Evolutionary conservation across 2,113 vertebrate genomes (phyloP), one percentile per base, ranked within the genome.

Genomic region (Ceuthmochares aereus): DNA sequence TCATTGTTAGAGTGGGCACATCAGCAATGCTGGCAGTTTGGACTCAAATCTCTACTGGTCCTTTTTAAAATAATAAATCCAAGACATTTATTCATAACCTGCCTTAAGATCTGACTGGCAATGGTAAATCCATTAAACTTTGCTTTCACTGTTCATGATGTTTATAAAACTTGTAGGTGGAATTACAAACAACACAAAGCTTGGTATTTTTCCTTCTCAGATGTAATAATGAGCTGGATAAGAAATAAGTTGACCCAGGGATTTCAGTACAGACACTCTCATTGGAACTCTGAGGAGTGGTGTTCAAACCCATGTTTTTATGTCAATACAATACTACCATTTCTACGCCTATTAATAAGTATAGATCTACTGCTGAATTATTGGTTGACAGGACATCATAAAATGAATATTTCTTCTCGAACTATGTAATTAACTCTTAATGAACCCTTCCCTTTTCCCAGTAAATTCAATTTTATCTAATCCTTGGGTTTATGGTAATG

Each of bases 351-450:
- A 97, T 95, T 96, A 97, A 83, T 96, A 97, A 93, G 69, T 75
- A 90, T 27, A 96, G 73, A 93, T 96, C 89, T 94, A 84, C 72
- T 74, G 82, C 90, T 60, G 93, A 75, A 87, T 96, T 96, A 70
- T 94, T 84, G 93, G 78, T 58, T 97, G 87, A 96, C 62, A 52
- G 68, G 81, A 49, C 94, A 97, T 93, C 93, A 94, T 94, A 97
- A 98, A 98, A 98, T 97, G 89, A 96, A 96, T 90, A 92, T 89
- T 98, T 97, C 73, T 97, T 90, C 95, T 98, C 97, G 98, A 98
- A 98, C 96, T 99, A 98, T 97, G 98, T 98, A 98, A 99, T 99
- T 99, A 98, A 99, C 98, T 99, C 98, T 98, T 98, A 98, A 98
- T 98, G 98, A 99, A 99, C 98, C 97, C 97, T 97, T 97, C 97